Base-by-base conservation (phyloP, 2,888 invertebrate species). In the Latrodectus hesperus region DNA sequence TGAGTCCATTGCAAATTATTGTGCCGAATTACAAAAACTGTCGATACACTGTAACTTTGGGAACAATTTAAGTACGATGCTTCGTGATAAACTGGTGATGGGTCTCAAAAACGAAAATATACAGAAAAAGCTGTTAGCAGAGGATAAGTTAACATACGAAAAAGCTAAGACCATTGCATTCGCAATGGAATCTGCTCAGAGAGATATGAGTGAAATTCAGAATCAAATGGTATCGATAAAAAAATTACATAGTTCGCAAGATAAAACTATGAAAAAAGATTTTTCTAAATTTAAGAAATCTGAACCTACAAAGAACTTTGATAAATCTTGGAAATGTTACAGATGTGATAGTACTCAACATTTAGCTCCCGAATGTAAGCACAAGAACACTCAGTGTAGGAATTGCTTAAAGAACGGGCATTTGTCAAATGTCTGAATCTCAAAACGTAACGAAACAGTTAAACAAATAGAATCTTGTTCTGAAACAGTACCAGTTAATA, bases 1-100 rank as follows among this genome's bases (percentile, higher is more conserved):
- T 79, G 79, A 79, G 71, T 79, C 79, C 79, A 79, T 71, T 79
- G 70, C 79, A 79, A 79, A 79, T 79, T 79, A 79, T 79, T 79
- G 79, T 79, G 79, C 79, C 79, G 79, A 71, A 79, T 79, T 79
- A 71, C 79, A 79, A 79, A 79, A 79, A 79, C 79, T 79, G 70
- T 79, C 79, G 79, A 79, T 79, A 71, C 79, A 79, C 79, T 75
- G 75, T 79, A 79, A 79, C 79, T 79, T 79, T 79, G 71, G 71
- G 79, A 79, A 79, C 79, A 79, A 79, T 79, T 79, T 79, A 79
- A 79, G 79, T 79, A 79, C 79, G 79, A 79, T 79, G 79, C 71
- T 79, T 79, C 60, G 79, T 79, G 72, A 79, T 79, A 72, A 79
- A 79, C 49, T 79, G 71, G 79, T 79, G 71, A 79, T 79, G 79